These are phyloP conservation scores for Polymixis lichenea DNA, from an alignment of 2,888 invertebrate species.

Conservation along the genomic window DNA sequence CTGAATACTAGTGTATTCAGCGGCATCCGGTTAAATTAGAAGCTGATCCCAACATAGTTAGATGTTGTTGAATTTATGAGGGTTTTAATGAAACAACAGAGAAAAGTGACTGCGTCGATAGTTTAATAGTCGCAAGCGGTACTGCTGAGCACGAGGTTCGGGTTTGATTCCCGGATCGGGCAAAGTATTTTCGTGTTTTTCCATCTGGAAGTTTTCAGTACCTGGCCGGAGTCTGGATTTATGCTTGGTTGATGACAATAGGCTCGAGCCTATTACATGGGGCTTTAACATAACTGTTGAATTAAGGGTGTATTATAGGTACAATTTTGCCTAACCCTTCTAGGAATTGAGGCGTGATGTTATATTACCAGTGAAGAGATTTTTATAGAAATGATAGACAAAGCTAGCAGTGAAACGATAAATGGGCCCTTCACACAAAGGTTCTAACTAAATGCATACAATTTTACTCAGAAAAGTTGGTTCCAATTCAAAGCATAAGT, in stretches of 20 bases:
- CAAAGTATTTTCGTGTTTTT: neutral
- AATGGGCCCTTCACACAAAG: neutral
- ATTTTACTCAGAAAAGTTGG: neutral
- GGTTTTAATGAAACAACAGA: neutral
- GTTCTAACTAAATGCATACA: neutral
- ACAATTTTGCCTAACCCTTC: neutral
- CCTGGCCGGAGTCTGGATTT: neutral
- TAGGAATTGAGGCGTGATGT: neutral
- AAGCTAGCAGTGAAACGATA: neutral
- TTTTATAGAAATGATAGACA: neutral
- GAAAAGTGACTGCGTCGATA: neutral
- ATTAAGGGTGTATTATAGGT: neutral
- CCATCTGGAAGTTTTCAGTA: neutral
- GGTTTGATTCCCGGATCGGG: neutral
- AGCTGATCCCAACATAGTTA: too few species aligned
- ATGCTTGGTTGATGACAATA: neutral
- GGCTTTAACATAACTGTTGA: neutral
- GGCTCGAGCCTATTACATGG: neutral
- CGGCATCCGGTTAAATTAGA: too few species aligned
- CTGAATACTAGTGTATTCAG: too few species aligned
- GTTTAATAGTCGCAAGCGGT: neutral
- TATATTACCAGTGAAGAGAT: neutral
- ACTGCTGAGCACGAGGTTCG: neutral
- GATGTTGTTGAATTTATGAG: too few species aligned
- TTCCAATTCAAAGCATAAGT: conserved; percentile 10